Base-by-base conservation (phyloP, 2,888 invertebrate genomes). In the Saturnia japonica region DNA sequence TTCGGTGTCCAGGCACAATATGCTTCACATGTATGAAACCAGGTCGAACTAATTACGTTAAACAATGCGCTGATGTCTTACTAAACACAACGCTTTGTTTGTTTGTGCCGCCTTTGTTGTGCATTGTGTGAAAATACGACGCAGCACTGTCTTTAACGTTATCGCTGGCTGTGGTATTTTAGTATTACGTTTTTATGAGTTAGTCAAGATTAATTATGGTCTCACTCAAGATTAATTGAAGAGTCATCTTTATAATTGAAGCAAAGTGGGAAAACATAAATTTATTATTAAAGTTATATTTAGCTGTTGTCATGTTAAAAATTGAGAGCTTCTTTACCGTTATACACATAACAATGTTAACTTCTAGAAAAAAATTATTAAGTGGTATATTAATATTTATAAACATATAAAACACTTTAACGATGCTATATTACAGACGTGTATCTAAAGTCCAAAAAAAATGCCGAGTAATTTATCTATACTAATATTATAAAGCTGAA, bases 41-140 rank as follows among this genome's bases (percentile, higher is more conserved):
- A 69, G 76, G 74, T 73, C 72, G 74, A 74, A 70, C 51, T 62
- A 69, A 77, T 75, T 74, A 73, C 76, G 72, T 62, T 45, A 66
- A 34, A 69, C 69, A 69, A 69, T 69, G 66, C 62, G 47, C 12
- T 62, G 42, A 68, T 68, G 19, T 71, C 64, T 64, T 64, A 40
- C 40, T 64, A 64, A 64, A 64, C n/a, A 64, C 40, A 40, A 25
- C 57, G 25, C 57, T 60, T 64, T 64, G 64, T 64, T 64, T 64
- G 64, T 64, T 64, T 40, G 64, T 40, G 6, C 64, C 64, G 40
- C 40, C 9, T 40, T 64, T 40, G 64, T 64, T 64, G 64, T 64
- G 19, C 64, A 12, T 64, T 64, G 64, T 64, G 64, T 64, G 40
- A 40, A 64, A 40, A 40, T 64, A 64, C n/a, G 7, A 40, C 9